phyloP scores from a whole-genome alignment of 2,888 invertebrate genomes.

The Xanthostigma xanthostigma region DNA sequence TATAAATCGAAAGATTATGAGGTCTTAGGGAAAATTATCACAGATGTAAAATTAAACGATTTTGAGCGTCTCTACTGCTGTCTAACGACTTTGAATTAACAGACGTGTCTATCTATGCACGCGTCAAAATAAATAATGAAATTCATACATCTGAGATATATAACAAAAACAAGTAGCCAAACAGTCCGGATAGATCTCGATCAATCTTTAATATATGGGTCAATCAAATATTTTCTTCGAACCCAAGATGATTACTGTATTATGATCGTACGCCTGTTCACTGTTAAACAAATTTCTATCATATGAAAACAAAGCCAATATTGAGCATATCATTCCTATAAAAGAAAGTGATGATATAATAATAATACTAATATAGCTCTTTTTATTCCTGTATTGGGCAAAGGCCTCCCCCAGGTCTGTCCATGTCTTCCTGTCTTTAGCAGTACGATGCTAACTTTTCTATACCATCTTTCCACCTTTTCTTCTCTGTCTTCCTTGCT shows the following conservation, averaged over 20 bases:
- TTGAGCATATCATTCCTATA: conserved; percentile 7
- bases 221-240: too few relatives aligned
- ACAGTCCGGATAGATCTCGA: conserved; percentile 5
- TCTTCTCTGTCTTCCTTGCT: too few relatives aligned
- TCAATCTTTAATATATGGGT: too few relatives aligned
- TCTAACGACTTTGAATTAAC: neutral
- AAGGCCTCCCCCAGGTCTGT: too few relatives aligned
- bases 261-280: too few relatives aligned
- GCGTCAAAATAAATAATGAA: conserved; percentile 9
- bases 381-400: too few relatives aligned
- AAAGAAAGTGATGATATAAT: neutral
- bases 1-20: neutral
- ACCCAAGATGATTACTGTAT: too few relatives aligned
- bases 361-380: neutral
- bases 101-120: conserved; percentile 4
- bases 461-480: too few relatives aligned
- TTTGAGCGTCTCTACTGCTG: neutral
- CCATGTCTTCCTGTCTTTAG: too few relatives aligned
- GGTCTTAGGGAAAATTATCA: neutral
- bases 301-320: conserved; percentile 5
- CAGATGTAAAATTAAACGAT: neutral
- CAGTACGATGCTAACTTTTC: too few relatives aligned
- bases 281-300: too few relatives aligned
- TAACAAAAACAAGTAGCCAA: conserved; percentile 10
- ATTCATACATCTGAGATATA: conserved; percentile 9